Evolutionary conservation across 1,140 invertebrate species (phyloP).

Genomic region (Hypsibius dujardini): DNA sequence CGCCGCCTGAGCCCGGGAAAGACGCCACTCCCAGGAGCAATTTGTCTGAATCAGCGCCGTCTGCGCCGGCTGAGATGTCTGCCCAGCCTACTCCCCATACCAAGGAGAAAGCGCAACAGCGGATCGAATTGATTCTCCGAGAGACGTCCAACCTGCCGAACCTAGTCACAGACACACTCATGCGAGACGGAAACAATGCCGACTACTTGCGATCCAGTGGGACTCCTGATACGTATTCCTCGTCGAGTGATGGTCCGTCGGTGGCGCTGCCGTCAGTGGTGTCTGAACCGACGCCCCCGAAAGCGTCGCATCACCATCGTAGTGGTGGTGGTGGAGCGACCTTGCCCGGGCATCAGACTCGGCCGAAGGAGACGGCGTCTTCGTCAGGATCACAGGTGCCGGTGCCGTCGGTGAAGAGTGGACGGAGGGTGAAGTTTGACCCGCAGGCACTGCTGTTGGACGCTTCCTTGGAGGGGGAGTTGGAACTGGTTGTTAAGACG

Average conservation of each 20-base stretch:
- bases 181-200: constrained; percentile 3
- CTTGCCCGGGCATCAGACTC: no score
- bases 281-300: neutral
- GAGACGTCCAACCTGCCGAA: neutral
- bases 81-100: no score
- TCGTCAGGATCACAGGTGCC: no score
- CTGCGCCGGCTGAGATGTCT: no score
- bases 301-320: neutral
- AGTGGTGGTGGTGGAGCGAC: no score
- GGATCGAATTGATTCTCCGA: neutral
- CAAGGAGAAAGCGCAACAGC: no score
- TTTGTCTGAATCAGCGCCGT: no score
- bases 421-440: constrained; percentile 78
- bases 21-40: no score
- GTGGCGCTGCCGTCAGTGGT: neutral
- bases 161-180: constrained; percentile 1
- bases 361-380: no score
- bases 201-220: constrained; percentile 3
- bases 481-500: constrained; percentile 86
- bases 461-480: constrained; percentile 89
- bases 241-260: neutral
- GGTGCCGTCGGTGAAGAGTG: constrained; percentile 15
- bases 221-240: neutral
- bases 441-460: constrained; percentile 84
- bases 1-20: no score